Conservation (phyloP, 2,797 vertebrate species). For the Sebastes paucispinis region DNA sequence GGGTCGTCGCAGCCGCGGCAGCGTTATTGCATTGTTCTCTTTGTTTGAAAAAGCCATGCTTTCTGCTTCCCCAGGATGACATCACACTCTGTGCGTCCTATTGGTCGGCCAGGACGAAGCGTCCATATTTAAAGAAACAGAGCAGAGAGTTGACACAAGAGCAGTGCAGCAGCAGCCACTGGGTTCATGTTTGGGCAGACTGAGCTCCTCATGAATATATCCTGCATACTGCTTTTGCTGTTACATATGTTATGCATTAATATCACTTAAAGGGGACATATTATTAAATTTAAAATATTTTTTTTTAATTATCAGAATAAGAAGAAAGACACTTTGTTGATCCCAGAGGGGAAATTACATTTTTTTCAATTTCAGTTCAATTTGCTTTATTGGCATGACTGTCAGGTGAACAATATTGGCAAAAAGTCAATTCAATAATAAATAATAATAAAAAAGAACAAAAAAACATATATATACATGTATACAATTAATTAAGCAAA, state of each 20-base stretch:
- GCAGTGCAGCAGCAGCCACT: constrained; percentile 42
- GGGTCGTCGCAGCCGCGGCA: constrained; percentile 40
- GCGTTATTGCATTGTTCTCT: constrained; percentile 92
- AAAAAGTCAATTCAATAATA: no score
- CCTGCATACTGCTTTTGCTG: neutral
- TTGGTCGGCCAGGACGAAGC: constrained; percentile 80
- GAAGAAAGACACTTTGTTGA: no score
- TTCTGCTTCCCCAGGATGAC: constrained; percentile 91
- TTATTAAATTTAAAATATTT: no score
- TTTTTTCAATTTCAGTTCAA: no score
- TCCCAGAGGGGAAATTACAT: fast-evolving
- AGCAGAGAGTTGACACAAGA: constrained; percentile 28
- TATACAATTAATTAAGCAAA: no score
- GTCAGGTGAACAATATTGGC: no score
- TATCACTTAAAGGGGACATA: neutral
- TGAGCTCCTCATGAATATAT: neutral
- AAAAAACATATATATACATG: no score
- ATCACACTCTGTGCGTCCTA: constrained; percentile 88
- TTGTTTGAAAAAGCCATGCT: constrained; percentile 97
- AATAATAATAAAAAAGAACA: no score
- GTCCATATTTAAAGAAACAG: constrained; percentile 84
- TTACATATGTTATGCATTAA: neutral
- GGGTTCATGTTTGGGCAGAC: neutral
- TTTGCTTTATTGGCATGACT: no score
- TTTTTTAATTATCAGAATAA: no score